phyloP scores from a whole-genome alignment of 2,113 vertebrate genomes.

The Microtus montanus region DNA sequence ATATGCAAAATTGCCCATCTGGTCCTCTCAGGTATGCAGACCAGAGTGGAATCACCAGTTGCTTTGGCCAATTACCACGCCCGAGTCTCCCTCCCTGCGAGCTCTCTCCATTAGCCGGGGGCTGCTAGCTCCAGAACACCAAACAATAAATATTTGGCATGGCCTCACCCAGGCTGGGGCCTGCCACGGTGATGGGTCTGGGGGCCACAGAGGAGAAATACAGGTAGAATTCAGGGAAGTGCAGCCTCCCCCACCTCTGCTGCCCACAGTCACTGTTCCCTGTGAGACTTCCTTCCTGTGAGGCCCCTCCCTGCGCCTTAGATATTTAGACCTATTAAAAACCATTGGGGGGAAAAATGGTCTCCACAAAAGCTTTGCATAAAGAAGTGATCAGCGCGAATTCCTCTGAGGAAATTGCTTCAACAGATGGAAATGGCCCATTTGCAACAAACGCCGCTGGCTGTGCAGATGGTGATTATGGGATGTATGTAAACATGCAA shows the following conservation, averaged over 20 bases:
- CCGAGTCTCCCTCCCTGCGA: conserved; percentile 65
- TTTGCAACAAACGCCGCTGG: conserved; percentile 90
- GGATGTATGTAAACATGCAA: conserved; percentile 89
- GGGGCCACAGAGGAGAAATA: background rate
- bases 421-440: conserved; percentile 91
- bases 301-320: conserved; percentile 44
- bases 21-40: conserved; percentile 68
- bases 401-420: conserved; percentile 90
- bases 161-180: conserved; percentile 29
- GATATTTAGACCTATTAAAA: conserved; percentile 81
- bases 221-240: background rate
- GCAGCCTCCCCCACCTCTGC: rapidly evolving
- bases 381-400: conserved; percentile 92
- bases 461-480: conserved; percentile 92
- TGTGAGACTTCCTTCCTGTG: rapidly evolving
- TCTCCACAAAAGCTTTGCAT: conserved; percentile 89
- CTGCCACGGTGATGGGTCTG: background rate
- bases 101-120: conserved; percentile 67
- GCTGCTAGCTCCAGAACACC: conserved; percentile 68
- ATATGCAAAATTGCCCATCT: conserved; percentile 80
- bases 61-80: conserved; percentile 76
- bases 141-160: conserved; percentile 78
- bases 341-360: conserved; percentile 78
- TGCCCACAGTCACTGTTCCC: background rate
- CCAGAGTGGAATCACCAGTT: conserved; percentile 60